These are phyloP conservation scores for Octopus bimaculoides DNA, from an alignment of 1,140 invertebrate genomes.

Conservation along the genomic window DNA sequence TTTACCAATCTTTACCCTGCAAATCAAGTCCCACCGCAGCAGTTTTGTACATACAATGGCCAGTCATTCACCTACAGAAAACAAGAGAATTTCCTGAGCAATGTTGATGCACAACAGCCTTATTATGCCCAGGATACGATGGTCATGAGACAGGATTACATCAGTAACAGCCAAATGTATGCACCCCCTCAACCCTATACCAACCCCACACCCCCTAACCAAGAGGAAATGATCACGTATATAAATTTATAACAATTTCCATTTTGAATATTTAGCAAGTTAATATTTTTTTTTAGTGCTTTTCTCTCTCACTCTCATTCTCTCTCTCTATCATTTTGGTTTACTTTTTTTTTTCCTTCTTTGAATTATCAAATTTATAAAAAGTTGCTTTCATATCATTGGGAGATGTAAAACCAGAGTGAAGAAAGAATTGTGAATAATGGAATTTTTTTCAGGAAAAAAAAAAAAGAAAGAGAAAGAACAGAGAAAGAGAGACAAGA, in stretches of 20 bases:
- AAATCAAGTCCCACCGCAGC: neutral
- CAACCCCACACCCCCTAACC: neutral
- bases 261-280: neutral
- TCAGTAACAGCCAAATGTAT: neutral
- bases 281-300: neutral
- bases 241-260: neutral
- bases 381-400: too few species aligned
- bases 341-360: neutral
- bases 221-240: neutral
- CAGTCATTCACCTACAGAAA: neutral
- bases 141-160: slow-evolving; percentile 8
- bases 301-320: neutral
- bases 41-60: neutral
- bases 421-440: too few species aligned
- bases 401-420: too few species aligned
- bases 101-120: neutral
- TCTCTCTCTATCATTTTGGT: neutral
- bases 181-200: neutral
- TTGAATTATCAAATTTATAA: too few species aligned
- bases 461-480: too few species aligned
- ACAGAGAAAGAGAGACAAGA: too few species aligned
- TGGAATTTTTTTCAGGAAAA: too few species aligned
- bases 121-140: slow-evolving; percentile 3
- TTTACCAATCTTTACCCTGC: neutral
- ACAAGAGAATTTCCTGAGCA: neutral